Base-by-base conservation (phyloP, 2,888 invertebrate genomes). In the Priocnemis perturbator region DNA sequence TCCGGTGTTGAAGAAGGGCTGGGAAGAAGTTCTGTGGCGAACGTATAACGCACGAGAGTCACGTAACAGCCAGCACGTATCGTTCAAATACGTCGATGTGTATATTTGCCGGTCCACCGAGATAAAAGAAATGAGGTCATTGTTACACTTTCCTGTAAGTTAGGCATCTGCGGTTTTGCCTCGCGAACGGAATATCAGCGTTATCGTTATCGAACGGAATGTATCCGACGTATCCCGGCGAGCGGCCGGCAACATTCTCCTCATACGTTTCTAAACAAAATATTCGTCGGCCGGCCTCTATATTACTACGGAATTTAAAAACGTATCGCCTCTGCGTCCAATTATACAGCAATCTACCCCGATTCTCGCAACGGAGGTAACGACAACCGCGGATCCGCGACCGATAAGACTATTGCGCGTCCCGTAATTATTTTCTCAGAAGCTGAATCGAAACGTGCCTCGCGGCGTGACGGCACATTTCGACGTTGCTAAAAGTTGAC, bases 111-210 rank as follows among this genome's bases (percentile, higher is more conserved):
- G 65, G 50, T 61, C 65, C 48, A 45, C 60, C 45, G 55, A 71
- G 73, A 73, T 75, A 77, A 81, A 73, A 73, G 60, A 60, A 74
- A 72, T 56, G 61, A 74, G 74, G 62, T 71, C 74, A 64, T 59
- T 67, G 48, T 66, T 69, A 60, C 50, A 56, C 52, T 67, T 77
- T 62, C 58, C 67, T 67, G 45, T 37, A n/a, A 56, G 23, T 57
- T 23, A n/a, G 9, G 11, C 56, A 57, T 65, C 60, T 60, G 55
- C 44, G 65, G 65, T 69, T 23, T 20, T 47, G 45, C 20, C 23
- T 55, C 11, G 21, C 62, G 30, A 48, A 64, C 64, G 59, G 65
- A 73, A 77, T 37, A 37, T 77, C 30, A 48, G 45, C 71, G 55
- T 64, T 72, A 66, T 74, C 72, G 69, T 64, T 67, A 64, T 73